phyloP scores from a whole-genome alignment of 2,888 invertebrate species.

The Rhagium mordax region DNA sequence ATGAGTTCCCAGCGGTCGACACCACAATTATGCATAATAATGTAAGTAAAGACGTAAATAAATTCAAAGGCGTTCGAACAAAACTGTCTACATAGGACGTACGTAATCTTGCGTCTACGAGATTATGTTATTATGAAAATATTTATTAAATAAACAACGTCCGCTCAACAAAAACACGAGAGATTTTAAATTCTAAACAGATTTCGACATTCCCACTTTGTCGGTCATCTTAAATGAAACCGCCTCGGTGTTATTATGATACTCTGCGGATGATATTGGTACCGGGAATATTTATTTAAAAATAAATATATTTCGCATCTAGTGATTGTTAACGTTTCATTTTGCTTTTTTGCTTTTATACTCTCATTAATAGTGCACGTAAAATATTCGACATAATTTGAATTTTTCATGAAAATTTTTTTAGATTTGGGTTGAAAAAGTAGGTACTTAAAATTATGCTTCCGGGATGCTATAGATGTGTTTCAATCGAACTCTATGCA shows the following conservation, averaged over 20 bases:
- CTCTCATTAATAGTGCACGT: no score
- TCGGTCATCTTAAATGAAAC: slow-evolving; percentile 23
- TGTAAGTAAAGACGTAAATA: slow-evolving; percentile 29
- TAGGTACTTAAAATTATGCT: no score
- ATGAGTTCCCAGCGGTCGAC: slow-evolving; percentile 21
- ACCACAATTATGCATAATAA: slow-evolving; percentile 41
- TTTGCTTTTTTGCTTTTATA: no score
- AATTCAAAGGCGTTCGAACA: slow-evolving; percentile 26
- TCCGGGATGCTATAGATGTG: no score
- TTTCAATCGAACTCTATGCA: not conserved
- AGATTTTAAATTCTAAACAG: slow-evolving; percentile 33
- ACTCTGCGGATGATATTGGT: no score
- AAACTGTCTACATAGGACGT: slow-evolving; percentile 36
- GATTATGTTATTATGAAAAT: slow-evolving; percentile 49
- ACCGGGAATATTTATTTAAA: no score
- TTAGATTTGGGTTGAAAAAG: no score
- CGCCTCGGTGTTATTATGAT: not conserved
- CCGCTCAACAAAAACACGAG: slow-evolving; percentile 1
- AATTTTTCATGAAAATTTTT: no score
- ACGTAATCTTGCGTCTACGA: slow-evolving; percentile 49
- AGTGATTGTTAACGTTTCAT: no score
- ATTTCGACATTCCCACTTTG: slow-evolving; percentile 36
- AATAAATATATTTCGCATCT: no score
- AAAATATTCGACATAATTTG: no score
- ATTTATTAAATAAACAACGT: slow-evolving; percentile 46